A percentile compares a stretch with the other conserved stretches of the same genome.
Evolutionary conservation across 1,140 invertebrate species (phyloP).

Genomic region (Microplitis mediator): DNA sequence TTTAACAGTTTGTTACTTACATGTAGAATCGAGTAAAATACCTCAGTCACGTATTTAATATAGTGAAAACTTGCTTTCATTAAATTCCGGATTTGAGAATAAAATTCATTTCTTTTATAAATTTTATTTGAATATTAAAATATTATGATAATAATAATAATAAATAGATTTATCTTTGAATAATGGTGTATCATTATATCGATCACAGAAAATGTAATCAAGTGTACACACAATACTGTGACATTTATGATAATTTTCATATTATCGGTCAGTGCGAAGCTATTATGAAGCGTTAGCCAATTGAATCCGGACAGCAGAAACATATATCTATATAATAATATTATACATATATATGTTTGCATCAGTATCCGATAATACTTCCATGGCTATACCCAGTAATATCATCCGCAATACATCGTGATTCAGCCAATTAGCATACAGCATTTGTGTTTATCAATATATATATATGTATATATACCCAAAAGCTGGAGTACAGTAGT

Average conservation of each 20-base stretch:
- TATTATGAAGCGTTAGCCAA: slow-evolving; percentile 7
- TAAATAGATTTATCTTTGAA: neutral
- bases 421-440: slow-evolving; percentile 4
- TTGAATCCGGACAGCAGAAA: neutral
- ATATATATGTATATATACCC: neutral
- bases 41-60: too few relatives aligned
- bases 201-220: neutral
- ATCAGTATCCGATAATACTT: neutral
- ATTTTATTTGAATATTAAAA: too few relatives aligned
- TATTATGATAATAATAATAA: neutral
- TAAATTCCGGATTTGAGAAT: too few relatives aligned
- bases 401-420: neutral
- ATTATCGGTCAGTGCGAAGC: neutral
- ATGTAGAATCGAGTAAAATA: too few relatives aligned
- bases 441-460: neutral
- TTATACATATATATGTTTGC: neutral
- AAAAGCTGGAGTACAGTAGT: neutral
- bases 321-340: too few relatives aligned
- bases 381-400: neutral
- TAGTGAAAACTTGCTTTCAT: too few relatives aligned
- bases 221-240: neutral
- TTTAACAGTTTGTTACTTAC: too few relatives aligned
- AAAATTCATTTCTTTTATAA: too few relatives aligned
- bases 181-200: neutral
- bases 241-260: slow-evolving; percentile 8